Evolutionary conservation across 2,888 invertebrate genomes (phyloP).

Genomic region (Aricia artaxerxes): DNA sequence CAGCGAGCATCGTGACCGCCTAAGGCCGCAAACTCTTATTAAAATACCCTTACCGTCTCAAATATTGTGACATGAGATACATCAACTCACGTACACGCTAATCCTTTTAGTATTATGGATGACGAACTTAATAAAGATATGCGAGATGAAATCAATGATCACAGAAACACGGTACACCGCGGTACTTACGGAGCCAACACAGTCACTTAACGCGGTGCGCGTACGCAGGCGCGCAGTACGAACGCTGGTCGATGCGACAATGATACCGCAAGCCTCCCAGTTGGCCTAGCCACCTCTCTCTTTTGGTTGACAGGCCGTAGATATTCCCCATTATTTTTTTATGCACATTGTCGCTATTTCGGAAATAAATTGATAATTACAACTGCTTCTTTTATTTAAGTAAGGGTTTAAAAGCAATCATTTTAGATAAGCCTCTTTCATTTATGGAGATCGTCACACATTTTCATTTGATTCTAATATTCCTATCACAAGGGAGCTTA

Average conservation of each 20-base stretch:
- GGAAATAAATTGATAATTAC: neutral
- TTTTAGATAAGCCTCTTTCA: too few relatives aligned
- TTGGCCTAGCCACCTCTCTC: constrained; percentile 76
- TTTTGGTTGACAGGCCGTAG: constrained; percentile 61
- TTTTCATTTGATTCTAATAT: too few relatives aligned
- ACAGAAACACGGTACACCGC: constrained; percentile 45
- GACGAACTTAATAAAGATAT: neutral
- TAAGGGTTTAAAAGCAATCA: neutral
- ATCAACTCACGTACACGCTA: neutral
- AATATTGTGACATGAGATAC: too few relatives aligned
- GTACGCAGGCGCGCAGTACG: constrained; percentile 72
- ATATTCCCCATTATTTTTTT: constrained; percentile 33
- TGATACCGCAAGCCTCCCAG: constrained; percentile 65
- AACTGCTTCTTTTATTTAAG: neutral
- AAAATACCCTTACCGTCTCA: neutral
- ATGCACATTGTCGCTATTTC: neutral
- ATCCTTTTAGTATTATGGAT: constrained; percentile 9
- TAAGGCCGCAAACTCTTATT: constrained; percentile 47
- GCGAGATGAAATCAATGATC: constrained; percentile 31
- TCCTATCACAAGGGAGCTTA: too few relatives aligned
- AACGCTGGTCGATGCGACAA: constrained; percentile 72
- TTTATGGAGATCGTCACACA: neutral
- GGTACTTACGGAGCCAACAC: constrained; percentile 51
- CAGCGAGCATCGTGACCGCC: constrained; percentile 57
- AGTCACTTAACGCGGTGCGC: constrained; percentile 50